Conservation (phyloP, 1,140 invertebrate genomes). For the Drosophila micromelanica region DNA sequence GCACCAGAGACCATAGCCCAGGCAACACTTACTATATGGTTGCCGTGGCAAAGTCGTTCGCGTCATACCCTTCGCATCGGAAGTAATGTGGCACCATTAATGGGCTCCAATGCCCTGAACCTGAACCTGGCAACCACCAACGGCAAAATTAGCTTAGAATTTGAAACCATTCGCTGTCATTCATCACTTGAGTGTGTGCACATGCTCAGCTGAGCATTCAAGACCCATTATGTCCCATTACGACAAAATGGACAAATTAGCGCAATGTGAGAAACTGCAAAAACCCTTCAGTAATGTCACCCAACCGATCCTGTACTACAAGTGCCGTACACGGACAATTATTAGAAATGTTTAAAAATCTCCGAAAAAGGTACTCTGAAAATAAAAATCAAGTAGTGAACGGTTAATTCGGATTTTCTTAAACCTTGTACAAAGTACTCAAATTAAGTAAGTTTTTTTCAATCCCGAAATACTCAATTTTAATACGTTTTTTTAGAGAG, state of each 20-base stretch:
- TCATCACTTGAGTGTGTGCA: conserved; percentile 16
- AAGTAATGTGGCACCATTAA: conserved; percentile 28
- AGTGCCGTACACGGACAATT: too few species aligned
- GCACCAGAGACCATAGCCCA: conserved; percentile 22
- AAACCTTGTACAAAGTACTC: too few species aligned
- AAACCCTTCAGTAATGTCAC: too few species aligned
- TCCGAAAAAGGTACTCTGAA: too few species aligned
- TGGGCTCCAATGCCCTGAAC: conserved; percentile 18
- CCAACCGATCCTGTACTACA: too few species aligned
- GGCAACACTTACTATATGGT: conserved; percentile 23
- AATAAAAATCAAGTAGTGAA: too few species aligned
- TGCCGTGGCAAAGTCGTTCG: conserved; percentile 11
- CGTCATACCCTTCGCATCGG: conserved; percentile 41
- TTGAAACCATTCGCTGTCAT: conserved; percentile 22
- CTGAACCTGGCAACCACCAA: conserved; percentile 12
- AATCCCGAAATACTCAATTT: too few species aligned
- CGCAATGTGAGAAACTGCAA: not conserved
- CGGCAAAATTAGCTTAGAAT: conserved; percentile 31
- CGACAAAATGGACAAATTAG: conserved; percentile 10
- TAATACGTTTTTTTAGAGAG: too few species aligned
- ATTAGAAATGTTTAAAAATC: too few species aligned
- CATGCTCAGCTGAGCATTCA: conserved; percentile 22
- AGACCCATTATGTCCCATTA: not conserved
- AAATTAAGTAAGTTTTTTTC: too few species aligned
- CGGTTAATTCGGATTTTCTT: too few species aligned